Base-by-base conservation (phyloP, 92 coral and sea anemone species). In the Bergia sp. region DNA sequence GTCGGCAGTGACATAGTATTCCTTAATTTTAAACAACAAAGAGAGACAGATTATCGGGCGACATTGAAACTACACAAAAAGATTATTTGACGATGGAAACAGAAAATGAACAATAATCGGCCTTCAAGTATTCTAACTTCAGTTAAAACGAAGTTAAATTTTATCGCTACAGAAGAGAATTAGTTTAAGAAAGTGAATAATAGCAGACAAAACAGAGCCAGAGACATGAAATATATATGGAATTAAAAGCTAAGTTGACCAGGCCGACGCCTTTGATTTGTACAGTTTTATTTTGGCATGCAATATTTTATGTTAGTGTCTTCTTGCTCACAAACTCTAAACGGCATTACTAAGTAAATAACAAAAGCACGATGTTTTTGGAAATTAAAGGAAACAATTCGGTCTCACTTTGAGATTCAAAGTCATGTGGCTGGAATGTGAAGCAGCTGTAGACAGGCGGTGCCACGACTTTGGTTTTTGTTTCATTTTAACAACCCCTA, bases 391-490 rank as follows among this genome's bases (percentile, higher is more conserved):
- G 29, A 23, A 83, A 42, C 44, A n/a, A 64, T 65, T 44, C 20
- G 43, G 41, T 42, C 43, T 21, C 40, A 12, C 44, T 73, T 29
- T 73, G 16, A 71, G 7, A 44, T 29, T 45, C 15, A 16, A 44
- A 83, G 53, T 83, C 77, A 69, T 44, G 23, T 69, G 87, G 78
- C 77, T 80, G 61, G 82, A 57, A 57, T 50, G 12, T 76, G 0
- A 58, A 71, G 43, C 87, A 84, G 87, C 87, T 84, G 87, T 18
- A 47, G 23, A 18, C 87, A 84, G 87, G 43, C 67, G 79, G 78
- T 45, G 50, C 10, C 12, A 12, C 40, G 11, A 66, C 44, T 13
- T 57, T 57, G 11, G 18, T 43, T 43, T n/a, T 43, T 67, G 77
- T 69, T 67, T 83, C 16, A 43, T 69, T 67, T 83, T 67, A 23